These are phyloP conservation scores for Zoanthus sociatus DNA, from an alignment of 92 coral and sea anemone species.

Conservation along the genomic window DNA sequence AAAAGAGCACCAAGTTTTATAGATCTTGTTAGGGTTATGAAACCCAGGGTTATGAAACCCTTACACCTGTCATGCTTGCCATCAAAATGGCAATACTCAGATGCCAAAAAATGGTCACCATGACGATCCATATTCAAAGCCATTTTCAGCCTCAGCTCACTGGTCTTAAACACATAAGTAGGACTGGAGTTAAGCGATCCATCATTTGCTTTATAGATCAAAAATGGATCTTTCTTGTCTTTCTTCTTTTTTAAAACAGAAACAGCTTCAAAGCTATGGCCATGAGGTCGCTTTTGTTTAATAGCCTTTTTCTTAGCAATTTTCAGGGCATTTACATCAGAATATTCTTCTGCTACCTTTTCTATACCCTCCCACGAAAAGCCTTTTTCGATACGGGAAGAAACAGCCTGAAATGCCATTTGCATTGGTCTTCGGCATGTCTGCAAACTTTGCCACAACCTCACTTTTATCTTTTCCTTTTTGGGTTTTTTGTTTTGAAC, in stretches of 20 bases:
- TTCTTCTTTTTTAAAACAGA: constrained; percentile 21
- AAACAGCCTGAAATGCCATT: too few species aligned
- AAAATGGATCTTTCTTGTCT: constrained; percentile 2
- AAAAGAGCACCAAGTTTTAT: background rate
- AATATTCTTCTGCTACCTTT: too few species aligned
- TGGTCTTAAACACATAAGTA: constrained; percentile 18
- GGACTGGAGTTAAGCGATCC: background rate
- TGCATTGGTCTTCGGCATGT: too few species aligned
- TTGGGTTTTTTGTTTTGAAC: too few species aligned
- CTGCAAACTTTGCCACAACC: too few species aligned
- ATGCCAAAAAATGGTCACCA: constrained; percentile 18
- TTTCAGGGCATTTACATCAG: constrained; percentile 5
- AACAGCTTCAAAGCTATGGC: constrained; percentile 19
- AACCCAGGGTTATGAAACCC: constrained; percentile 14
- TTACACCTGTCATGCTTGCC: constrained; percentile 16
- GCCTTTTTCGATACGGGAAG: too few species aligned
- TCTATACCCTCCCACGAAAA: too few species aligned
- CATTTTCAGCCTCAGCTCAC: background rate
- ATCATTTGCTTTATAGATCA: constrained; percentile 9
- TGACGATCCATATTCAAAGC: constrained; percentile 13
- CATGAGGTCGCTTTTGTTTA: constrained; percentile 2
- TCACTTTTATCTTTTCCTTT: too few species aligned
- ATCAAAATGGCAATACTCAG: constrained; percentile 17
- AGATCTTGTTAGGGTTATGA: constrained; percentile 47
- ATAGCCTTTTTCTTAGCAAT: constrained; percentile 6